phyloP scores from a whole-genome alignment of 2,113 vertebrate genomes.

The Taurulus bubalis region DNA sequence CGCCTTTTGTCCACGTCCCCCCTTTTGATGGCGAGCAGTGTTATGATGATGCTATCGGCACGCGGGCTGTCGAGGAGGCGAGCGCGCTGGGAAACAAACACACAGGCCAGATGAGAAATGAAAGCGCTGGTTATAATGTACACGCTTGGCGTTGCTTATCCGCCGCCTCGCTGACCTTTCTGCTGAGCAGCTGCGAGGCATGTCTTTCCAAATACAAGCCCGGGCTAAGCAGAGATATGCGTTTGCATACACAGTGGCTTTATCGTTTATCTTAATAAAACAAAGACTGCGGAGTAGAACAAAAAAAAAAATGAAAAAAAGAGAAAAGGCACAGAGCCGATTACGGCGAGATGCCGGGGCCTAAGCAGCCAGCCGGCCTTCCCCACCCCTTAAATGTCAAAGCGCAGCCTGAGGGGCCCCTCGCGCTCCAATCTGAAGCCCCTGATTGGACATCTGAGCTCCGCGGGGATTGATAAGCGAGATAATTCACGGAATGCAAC shows the following conservation, averaged over 20 bases:
- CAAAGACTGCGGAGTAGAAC: conserved; percentile 42
- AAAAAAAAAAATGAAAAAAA: neutral
- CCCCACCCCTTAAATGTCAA: conserved; percentile 79
- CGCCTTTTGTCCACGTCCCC: conserved; percentile 36
- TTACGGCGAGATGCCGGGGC: conserved; percentile 40
- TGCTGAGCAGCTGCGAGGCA: conserved; percentile 66
- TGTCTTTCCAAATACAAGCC: conserved; percentile 64
- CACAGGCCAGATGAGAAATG: conserved; percentile 63
- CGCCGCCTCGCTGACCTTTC: conserved; percentile 73
- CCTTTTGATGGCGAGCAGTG: conserved; percentile 42
- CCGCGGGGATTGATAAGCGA: conserved; percentile 65
- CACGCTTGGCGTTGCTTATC: conserved; percentile 69
- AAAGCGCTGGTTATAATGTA: conserved; percentile 68
- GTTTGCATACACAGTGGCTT: conserved; percentile 60
- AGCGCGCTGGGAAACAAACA: conserved; percentile 47
- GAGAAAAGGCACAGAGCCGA: conserved; percentile 56
- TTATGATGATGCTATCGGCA: conserved; percentile 61
- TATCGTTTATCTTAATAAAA: conserved; percentile 83
- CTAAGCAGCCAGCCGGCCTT: conserved; percentile 75
- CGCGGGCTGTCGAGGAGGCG: conserved; percentile 37
- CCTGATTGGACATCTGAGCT: conserved; percentile 76
- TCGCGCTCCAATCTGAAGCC: conserved; percentile 44
- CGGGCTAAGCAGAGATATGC: conserved; percentile 61
- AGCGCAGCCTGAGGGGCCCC: conserved; percentile 66
- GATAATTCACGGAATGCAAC: conserved; percentile 72